Evolutionary conservation across 2,888 invertebrate species (phyloP).

Genomic region (Temnothorax unifasciatus): DNA sequence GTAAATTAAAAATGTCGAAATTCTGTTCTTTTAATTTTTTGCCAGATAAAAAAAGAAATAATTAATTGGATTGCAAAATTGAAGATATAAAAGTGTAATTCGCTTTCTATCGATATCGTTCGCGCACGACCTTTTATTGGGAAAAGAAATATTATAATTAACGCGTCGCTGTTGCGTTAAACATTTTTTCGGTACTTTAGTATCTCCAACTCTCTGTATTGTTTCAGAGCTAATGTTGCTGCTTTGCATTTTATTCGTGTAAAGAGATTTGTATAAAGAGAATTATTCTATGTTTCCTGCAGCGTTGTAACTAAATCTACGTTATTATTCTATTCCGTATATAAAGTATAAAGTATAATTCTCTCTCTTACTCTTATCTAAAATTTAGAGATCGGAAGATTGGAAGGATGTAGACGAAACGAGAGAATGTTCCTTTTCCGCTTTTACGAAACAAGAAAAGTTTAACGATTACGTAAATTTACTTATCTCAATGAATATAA

Average conservation of each 20-base stretch:
- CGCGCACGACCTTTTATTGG: not conserved
- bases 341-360: not conserved
- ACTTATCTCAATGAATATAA: slow-evolving; percentile 13
- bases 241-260: not conserved
- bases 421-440: not conserved
- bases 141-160: not conserved
- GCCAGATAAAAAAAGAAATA: not conserved
- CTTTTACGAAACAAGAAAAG: slow-evolving; percentile 12
- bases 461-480: slow-evolving; percentile 27
- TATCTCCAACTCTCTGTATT: not conserved
- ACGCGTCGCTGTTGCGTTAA: not conserved
- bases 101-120: no score
- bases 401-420: not conserved
- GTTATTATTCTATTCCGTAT: not conserved
- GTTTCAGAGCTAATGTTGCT: not conserved
- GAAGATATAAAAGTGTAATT: not conserved
- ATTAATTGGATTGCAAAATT: not conserved
- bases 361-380: slow-evolving; percentile 18
- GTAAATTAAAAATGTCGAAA: not conserved
- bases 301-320: not conserved
- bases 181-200: not conserved
- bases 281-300: not conserved
- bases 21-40: not conserved
- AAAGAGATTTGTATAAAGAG: not conserved
- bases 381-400: not conserved